Conservation (phyloP, 1,140 invertebrate species). For the Calycopis cecrops region DNA sequence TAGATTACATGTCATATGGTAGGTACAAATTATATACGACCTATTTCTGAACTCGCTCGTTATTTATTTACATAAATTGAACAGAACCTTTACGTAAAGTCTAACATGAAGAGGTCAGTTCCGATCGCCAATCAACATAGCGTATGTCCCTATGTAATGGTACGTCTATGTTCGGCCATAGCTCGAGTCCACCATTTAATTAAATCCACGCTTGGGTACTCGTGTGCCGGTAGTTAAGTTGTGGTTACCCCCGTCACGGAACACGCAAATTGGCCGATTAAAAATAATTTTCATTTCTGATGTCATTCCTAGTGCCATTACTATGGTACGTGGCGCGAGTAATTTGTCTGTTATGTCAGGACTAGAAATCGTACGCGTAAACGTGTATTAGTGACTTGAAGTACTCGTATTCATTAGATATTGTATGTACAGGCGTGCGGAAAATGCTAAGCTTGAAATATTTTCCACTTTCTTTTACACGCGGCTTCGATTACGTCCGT, state of each 20-base stretch:
- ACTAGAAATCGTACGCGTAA: slow-evolving; percentile 5
- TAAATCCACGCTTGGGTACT: slow-evolving; percentile 51
- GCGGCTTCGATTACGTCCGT: too few species aligned
- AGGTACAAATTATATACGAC: too few species aligned
- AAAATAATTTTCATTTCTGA: slow-evolving; percentile 70
- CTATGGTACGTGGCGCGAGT: slow-evolving; percentile 43
- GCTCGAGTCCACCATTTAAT: slow-evolving; percentile 49
- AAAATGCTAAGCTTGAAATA: too few species aligned
- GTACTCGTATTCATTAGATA: too few species aligned
- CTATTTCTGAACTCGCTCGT: too few species aligned
- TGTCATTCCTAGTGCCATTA: slow-evolving; percentile 62
- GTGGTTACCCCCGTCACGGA: slow-evolving; percentile 34
- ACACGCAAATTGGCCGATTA: slow-evolving; percentile 66
- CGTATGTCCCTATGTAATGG: neutral
- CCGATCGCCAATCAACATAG: neutral
- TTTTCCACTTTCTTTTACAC: too few species aligned
- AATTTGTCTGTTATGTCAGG: slow-evolving; percentile 40
- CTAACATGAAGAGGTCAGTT: too few species aligned
- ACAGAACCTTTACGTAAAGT: too few species aligned
- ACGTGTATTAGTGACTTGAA: neutral
- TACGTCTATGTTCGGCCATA: slow-evolving; percentile 18
- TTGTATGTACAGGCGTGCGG: too few species aligned
- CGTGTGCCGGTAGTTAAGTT: slow-evolving; percentile 42
- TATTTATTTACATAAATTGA: too few species aligned
- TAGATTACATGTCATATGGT: too few species aligned